Evolutionary conservation across 2,888 invertebrate species (phyloP).

Genomic region (Agrilus mali): DNA sequence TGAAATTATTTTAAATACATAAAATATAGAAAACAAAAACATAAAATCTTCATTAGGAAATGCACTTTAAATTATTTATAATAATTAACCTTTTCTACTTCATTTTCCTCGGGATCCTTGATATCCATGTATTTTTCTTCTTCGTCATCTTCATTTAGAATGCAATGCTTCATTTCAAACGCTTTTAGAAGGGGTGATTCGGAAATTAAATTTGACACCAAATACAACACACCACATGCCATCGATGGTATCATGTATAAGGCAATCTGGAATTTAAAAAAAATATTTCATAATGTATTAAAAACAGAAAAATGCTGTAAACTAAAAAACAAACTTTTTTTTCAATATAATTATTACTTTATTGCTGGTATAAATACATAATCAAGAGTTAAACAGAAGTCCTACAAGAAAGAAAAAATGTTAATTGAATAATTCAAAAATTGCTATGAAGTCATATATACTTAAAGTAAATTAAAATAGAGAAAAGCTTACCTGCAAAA

Average conservation of each 20-base stretch:
- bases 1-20: no score
- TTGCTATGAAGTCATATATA: no score
- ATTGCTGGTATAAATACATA: no score
- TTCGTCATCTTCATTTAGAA: conserved; percentile 22
- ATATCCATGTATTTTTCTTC: conserved; percentile 24
- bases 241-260: conserved; percentile 62
- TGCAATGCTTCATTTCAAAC: conserved; percentile 19
- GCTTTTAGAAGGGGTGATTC: conserved; percentile 16
- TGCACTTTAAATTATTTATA: background rate
- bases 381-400: no score
- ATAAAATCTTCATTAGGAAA: no score
- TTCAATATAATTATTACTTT: no score
- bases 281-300: conserved; percentile 2
- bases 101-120: conserved; percentile 14
- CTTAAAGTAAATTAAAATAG: background rate
- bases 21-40: no score
- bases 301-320: no score
- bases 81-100: conserved; percentile 6
- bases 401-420: no score
- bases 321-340: background rate
- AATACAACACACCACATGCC: conserved; percentile 68
- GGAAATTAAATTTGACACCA: conserved; percentile 56
- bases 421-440: no score
- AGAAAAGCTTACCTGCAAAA: conserved; percentile 46
- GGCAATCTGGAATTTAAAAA: conserved; percentile 39